These are phyloP conservation scores for Apteryx mantelli DNA, from an alignment of 2,113 vertebrate genomes.

Conservation along the genomic window DNA sequence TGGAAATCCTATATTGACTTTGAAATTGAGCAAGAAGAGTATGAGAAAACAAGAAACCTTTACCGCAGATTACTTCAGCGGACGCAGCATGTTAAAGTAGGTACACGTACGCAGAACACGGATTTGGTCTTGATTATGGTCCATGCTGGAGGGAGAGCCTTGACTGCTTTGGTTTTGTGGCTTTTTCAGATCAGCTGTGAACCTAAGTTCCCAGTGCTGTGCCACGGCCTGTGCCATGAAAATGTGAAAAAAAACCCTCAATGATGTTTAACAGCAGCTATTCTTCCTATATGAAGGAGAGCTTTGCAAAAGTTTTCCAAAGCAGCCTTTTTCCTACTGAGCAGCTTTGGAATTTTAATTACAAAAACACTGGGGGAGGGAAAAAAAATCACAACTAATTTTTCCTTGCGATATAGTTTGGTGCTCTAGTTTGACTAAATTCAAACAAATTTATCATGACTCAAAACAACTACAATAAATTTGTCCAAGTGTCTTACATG, in stretches of 20 bases:
- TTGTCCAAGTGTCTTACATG: rapidly evolving
- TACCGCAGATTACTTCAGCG: conserved; percentile 92
- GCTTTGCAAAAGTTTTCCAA: neutral
- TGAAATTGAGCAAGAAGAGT: conserved; percentile 98
- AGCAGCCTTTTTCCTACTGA: neutral
- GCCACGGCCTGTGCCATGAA: neutral
- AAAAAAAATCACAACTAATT: neutral
- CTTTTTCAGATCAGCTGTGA: neutral
- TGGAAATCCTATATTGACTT: conserved; percentile 99
- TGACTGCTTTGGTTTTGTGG: neutral
- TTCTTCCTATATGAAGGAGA: neutral
- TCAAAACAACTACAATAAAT: rapidly evolving
- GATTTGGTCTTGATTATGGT: neutral
- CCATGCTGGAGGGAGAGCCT: rapidly evolving
- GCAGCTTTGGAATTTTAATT: neutral
- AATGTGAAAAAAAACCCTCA: neutral
- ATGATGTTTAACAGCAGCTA: rapidly evolving
- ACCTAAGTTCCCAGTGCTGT: rapidly evolving
- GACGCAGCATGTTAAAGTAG: conserved; percentile 95
- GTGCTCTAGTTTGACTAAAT: neutral
- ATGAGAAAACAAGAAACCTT: conserved; percentile 90
- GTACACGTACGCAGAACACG: neutral
- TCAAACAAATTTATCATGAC: neutral
- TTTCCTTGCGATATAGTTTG: neutral
- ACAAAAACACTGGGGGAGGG: neutral